Base-by-base conservation (phyloP, 2,888 invertebrate genomes). In the Caenorhabditis angaria region DNA sequence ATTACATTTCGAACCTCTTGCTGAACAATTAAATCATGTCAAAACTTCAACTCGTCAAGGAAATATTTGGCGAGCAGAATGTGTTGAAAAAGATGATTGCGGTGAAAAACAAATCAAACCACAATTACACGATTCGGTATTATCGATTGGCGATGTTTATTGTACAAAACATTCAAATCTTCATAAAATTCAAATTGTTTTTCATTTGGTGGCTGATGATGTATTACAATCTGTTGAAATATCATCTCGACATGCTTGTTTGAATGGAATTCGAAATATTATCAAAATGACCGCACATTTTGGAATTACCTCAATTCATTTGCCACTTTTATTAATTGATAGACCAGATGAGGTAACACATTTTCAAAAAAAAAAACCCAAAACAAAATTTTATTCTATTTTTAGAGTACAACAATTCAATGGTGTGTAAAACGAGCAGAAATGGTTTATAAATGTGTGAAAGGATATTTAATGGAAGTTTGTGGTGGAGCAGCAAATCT, bases 391-490 rank as follows among this genome's bases (percentile, higher is more conserved):
- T 62, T 63, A n/a, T 53, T 62, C 50, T n/a, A 25, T 29, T 84
- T 85, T 29, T 80, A 90, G 90, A 88, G 89, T 75, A 89, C 95
- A 94, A 97, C 96, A 0, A 93, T 95, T 61, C 92, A 93, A 41
- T 99, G 97, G 97, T 97, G 97, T 89, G 91, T 93, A 87, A 93
- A 94, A 85, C 91, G 97, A 84, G 97, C 97, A 0, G 99, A 99
- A 90, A 90, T 99, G 77, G 93, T 99, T 69, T 94, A 97, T 87
- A 99, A 99, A 90, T 99, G 99, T 89, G 94, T 96, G 61, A 99
- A 99, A 90, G 99, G 99, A 2, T 99, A 97, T 89, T 94, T 99
- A 94, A 95, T 99, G 89, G 99, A 99, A 90, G 76, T 78, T 25
- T 84, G 83, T 57, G 50, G 70, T 20, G 72, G 77, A 51, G 61